phyloP scores from a whole-genome alignment of 2,113 vertebrate species.

The Aptenodytes patagonicus region DNA sequence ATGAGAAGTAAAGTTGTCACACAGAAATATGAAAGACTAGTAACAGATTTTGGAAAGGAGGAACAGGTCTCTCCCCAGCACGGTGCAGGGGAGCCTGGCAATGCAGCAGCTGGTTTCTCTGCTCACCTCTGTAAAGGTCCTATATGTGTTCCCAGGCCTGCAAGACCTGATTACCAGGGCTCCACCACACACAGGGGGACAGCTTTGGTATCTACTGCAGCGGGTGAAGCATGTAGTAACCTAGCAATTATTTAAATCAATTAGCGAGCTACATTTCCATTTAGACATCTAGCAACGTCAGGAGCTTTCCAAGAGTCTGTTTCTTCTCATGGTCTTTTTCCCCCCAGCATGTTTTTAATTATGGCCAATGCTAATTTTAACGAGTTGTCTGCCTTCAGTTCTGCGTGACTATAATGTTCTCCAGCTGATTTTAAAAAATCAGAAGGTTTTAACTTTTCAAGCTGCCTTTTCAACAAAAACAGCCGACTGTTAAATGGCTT shows the following conservation, averaged over 20 bases:
- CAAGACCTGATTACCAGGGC: neutral
- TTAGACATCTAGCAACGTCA: slow-evolving; percentile 9
- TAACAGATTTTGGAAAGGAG: neutral
- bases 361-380: slow-evolving; percentile 50
- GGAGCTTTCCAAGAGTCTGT: slow-evolving; percentile 44
- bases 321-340: slow-evolving; percentile 44
- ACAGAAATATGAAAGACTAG: neutral
- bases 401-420: slow-evolving; percentile 49
- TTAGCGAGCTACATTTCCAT: slow-evolving; percentile 42
- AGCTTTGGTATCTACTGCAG: neutral
- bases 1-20: neutral
- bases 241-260: slow-evolving; percentile 15
- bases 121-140: too few relatives aligned
- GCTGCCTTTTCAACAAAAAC: slow-evolving; percentile 41
- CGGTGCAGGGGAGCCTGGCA: neutral
- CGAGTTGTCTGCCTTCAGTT: slow-evolving; percentile 57
- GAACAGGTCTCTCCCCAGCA: neutral
- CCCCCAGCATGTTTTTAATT: slow-evolving; percentile 57
- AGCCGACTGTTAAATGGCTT: slow-evolving; percentile 18
- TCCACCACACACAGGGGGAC: neutral
- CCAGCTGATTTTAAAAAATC: slow-evolving; percentile 63
- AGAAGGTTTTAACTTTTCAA: slow-evolving; percentile 65
- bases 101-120: neutral
- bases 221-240: neutral
- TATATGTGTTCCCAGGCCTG: neutral